These are phyloP conservation scores for Ochropleura plecta DNA, from an alignment of 2,888 invertebrate species.

Conservation along the genomic window DNA sequence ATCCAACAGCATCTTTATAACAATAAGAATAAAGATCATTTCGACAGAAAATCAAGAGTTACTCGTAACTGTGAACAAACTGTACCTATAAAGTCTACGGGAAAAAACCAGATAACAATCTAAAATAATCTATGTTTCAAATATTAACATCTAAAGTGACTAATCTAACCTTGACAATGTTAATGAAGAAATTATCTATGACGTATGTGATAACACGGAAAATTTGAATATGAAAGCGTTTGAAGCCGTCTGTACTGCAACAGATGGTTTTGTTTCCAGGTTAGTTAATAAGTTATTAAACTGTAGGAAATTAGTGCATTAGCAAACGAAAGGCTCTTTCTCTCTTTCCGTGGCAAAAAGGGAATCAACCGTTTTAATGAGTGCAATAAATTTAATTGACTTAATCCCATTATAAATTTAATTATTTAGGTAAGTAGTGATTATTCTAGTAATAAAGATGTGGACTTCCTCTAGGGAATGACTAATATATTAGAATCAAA, in stretches of 20 bases:
- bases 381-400: constrained; percentile 6
- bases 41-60: too few species aligned
- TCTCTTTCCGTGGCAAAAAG: background rate
- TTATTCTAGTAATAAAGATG: background rate
- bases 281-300: constrained; percentile 5
- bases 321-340: background rate
- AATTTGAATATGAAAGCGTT: constrained; percentile 10
- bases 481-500: background rate
- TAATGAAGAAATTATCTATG: constrained; percentile 41
- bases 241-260: background rate
- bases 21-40: too few species aligned
- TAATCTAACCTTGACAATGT: constrained; percentile 45
- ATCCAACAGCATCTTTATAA: too few species aligned
- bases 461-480: background rate
- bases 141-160: constrained; percentile 10
- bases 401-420: background rate
- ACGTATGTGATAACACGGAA: constrained; percentile 28
- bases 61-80: too few species aligned
- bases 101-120: constrained; percentile 1
- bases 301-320: constrained; percentile 14
- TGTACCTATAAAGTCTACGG: background rate
- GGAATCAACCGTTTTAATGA: background rate
- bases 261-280: constrained; percentile 24
- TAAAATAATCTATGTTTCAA: constrained; percentile 8
- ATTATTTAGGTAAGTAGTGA: background rate